Evolutionary conservation across 2,113 vertebrate genomes (phyloP).

Genomic region (Cinclus mexicanus): DNA sequence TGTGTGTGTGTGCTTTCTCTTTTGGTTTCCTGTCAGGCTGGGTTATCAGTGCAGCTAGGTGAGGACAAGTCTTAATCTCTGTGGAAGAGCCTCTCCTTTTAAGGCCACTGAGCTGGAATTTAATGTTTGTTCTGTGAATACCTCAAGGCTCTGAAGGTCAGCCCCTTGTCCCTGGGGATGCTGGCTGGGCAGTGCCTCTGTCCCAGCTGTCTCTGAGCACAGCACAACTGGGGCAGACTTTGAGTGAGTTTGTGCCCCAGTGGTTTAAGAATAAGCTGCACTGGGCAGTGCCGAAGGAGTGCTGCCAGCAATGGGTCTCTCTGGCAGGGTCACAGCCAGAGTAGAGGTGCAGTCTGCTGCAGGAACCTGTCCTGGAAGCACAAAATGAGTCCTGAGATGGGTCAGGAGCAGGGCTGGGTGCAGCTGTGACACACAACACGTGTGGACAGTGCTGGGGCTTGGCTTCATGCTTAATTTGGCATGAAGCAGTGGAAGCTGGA

Average conservation of each 20-base stretch:
- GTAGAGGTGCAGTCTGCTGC: neutral
- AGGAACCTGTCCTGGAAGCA: neutral
- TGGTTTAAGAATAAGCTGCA: neutral
- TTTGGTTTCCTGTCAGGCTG: neutral
- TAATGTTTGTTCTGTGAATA: neutral
- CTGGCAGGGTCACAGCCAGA: neutral
- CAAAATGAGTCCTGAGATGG: neutral
- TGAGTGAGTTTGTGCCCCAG: neutral
- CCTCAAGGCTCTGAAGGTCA: neutral
- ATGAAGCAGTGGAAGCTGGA: neutral
- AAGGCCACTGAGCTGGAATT: neutral
- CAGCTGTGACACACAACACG: accelerated
- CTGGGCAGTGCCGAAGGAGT: neutral
- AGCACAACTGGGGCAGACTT: neutral
- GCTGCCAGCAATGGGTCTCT: neutral
- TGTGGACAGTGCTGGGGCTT: neutral
- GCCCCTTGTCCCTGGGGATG: neutral
- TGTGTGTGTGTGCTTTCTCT: neutral
- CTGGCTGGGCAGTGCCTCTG: neutral
- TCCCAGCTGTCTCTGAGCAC: neutral
- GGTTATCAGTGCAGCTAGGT: neutral
- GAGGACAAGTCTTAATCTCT: neutral
- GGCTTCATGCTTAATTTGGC: neutral
- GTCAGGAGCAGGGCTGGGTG: neutral
- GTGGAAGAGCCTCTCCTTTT: neutral